A percentile compares a stretch with the other conserved stretches of the same genome.
These are phyloP conservation scores for Takifugu bimaculatus DNA, from an alignment of 2,113 vertebrate species.

Conservation along the genomic window DNA sequence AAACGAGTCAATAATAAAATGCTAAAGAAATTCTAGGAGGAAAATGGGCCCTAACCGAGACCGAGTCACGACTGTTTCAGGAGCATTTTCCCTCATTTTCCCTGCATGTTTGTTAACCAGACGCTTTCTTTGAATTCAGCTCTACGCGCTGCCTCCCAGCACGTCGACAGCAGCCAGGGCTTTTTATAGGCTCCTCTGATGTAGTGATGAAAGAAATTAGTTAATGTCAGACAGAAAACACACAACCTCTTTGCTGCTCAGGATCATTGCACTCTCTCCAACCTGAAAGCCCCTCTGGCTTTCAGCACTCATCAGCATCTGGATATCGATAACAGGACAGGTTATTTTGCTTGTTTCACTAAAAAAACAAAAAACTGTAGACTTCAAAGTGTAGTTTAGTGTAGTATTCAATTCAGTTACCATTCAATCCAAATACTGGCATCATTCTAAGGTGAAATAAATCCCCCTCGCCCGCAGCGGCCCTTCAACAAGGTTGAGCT, in stretches of 20 bases:
- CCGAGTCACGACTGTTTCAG: constrained; percentile 6
- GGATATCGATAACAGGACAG: neutral
- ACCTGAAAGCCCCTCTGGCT: neutral
- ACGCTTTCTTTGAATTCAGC: constrained; percentile 5
- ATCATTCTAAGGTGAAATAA: neutral
- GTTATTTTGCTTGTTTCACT: neutral
- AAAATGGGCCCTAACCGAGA: neutral
- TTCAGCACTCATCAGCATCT: neutral
- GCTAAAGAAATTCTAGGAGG: constrained; percentile 17
- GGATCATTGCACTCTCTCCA: neutral
- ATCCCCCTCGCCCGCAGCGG: neutral
- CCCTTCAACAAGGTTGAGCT: neutral
- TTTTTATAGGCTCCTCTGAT: neutral
- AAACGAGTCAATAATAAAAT: constrained; percentile 13
- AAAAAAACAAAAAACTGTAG: constrained; percentile 5
- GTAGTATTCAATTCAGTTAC: no score
- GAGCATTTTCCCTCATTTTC: neutral
- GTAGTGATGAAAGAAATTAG: neutral
- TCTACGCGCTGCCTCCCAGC: neutral
- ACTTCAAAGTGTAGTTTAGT: neutral
- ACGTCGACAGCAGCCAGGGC: neutral
- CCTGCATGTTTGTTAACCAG: neutral
- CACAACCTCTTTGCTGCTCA: neutral
- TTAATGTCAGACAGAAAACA: constrained; percentile 2
- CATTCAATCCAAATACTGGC: no score